phyloP scores from a whole-genome alignment of 2,797 vertebrate species.

The Columba guinea region DNA sequence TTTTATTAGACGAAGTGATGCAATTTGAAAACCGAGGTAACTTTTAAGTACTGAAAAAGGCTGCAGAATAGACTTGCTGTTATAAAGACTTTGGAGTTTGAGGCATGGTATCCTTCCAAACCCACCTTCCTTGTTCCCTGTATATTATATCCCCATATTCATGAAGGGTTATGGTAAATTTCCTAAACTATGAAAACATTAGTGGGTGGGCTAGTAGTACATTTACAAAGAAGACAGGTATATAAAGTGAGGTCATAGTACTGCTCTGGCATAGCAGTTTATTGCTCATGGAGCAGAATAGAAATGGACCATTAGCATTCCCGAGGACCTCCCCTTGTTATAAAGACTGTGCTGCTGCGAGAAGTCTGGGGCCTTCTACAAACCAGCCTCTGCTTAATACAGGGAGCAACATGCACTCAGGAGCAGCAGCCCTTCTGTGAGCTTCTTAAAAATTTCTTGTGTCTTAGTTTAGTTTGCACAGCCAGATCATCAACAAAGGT shows the following conservation, averaged over 20 bases:
- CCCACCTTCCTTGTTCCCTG: background rate
- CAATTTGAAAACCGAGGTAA: background rate
- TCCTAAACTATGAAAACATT: background rate
- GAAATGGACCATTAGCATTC: background rate
- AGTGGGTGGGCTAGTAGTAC: background rate
- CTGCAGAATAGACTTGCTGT: background rate
- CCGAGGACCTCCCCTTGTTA: background rate
- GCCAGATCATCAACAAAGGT: background rate
- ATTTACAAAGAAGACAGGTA: background rate
- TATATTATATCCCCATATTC: background rate
- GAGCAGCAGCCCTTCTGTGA: background rate
- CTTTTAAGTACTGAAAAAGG: background rate
- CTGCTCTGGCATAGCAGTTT: background rate
- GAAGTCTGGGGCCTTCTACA: background rate
- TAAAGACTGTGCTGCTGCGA: background rate
- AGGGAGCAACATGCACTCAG: background rate
- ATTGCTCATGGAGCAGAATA: background rate
- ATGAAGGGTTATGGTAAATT: background rate
- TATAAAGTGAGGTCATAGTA: background rate
- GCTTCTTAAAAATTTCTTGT: background rate
- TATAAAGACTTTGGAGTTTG: background rate
- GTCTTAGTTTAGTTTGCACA: background rate
- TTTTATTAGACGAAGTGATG: background rate
- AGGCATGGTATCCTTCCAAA: background rate
- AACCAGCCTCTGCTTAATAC: background rate